These are phyloP conservation scores for Peromyscus eremicus DNA, from an alignment of 2,797 vertebrate species.

Conservation along the genomic window DNA sequence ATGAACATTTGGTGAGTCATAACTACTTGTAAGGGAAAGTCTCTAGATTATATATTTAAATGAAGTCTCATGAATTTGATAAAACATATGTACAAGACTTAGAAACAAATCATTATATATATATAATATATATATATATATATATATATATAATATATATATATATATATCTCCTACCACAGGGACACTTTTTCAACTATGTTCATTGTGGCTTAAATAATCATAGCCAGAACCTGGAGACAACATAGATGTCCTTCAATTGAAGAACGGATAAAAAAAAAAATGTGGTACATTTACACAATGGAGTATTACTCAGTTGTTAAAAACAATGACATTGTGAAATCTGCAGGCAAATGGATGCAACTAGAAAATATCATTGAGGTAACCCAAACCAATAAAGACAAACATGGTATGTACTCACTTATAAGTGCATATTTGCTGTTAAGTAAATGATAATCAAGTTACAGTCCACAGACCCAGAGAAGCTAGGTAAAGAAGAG, in stretches of 20 bases:
- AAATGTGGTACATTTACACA: not conserved
- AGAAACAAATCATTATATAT: not conserved
- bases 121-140: too few relatives aligned
- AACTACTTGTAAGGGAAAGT: slow-evolving; percentile 49
- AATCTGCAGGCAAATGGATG: not conserved
- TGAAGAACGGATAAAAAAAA: not conserved
- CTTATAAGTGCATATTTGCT: not conserved
- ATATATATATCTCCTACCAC: not conserved
- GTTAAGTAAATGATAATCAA: not conserved
- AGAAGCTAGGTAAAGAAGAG: not conserved
- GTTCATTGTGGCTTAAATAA: not conserved
- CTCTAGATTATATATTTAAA: slow-evolving; percentile 53
- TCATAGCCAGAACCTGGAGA: not conserved
- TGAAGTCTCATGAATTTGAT: not conserved
- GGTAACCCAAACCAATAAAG: not conserved
- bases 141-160: too few relatives aligned
- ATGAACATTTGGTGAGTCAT: slow-evolving; percentile 41
- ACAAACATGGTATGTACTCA: not conserved
- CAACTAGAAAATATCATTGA: not conserved
- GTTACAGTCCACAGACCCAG: not conserved
- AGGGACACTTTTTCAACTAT: not conserved
- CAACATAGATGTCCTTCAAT: not conserved
- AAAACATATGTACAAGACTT: slow-evolving; percentile 6
- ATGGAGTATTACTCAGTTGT: not conserved
- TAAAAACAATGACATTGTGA: not conserved